Percentiles rank a stretch among this genome's conserved stretches.
These are phyloP conservation scores for Geodia barretti DNA, from an alignment of 37 sponge, comb jelly and placozoan species.

Conservation along the genomic window DNA sequence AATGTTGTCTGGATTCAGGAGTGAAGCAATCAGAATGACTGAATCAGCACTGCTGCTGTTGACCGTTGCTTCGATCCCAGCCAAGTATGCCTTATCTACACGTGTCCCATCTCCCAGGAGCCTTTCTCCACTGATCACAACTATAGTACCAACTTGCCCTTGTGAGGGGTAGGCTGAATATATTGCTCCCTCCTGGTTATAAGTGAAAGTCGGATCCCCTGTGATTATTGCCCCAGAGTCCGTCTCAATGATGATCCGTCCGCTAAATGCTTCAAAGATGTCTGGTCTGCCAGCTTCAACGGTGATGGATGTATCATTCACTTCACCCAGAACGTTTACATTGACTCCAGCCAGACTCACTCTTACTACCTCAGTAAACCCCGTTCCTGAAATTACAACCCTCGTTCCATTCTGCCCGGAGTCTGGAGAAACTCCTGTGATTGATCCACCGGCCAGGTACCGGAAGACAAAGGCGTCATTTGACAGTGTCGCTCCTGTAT, in stretches of 20 bases:
- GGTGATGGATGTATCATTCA: conserved; percentile 10
- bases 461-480: conserved; percentile 3
- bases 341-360: conserved; percentile 53
- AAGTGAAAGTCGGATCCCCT: conserved; percentile 47
- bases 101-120: conserved; percentile 62
- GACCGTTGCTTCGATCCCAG: conserved; percentile 35
- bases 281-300: conserved; percentile 51
- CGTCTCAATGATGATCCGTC: conserved; percentile 43
- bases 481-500: conserved; percentile 46
- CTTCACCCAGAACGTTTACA: conserved; percentile 12
- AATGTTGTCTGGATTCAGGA: no score
- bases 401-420: conserved; percentile 64
- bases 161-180: conserved; percentile 36
- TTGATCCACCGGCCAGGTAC: conserved; percentile 33
- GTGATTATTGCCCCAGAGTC: conserved; percentile 22
- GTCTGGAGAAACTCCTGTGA: conserved; percentile 7
- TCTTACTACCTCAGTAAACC: conserved; percentile 26
- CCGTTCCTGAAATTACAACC: conserved; percentile 47
- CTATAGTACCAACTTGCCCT: conserved; percentile 69
- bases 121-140: conserved; percentile 42
- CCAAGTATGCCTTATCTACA: conserved; percentile 25
- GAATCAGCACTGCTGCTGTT: not conserved
- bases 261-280: conserved; percentile 8
- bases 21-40: not conserved
- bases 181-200: conserved; percentile 58